These are phyloP conservation scores for Lissonota sp. DNA, from an alignment of 2,888 invertebrate genomes.

Conservation along the genomic window DNA sequence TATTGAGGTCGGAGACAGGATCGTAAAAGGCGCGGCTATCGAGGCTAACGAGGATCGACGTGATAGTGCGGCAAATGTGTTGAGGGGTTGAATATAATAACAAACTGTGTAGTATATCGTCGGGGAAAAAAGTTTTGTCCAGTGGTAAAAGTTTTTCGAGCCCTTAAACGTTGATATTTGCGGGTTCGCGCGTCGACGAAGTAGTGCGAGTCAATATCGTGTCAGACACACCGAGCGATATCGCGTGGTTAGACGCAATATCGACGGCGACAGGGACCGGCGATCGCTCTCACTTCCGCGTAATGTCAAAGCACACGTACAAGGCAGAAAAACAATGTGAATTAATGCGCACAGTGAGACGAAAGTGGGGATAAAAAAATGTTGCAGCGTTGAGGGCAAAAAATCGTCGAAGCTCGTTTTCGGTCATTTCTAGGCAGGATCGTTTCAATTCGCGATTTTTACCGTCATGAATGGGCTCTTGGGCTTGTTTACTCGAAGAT, in stretches of 20 bases:
- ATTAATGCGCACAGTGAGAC: conserved; percentile 2
- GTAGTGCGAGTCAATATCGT: neutral
- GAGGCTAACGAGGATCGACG: no score
- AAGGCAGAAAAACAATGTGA: neutral
- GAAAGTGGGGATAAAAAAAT: conserved; percentile 40
- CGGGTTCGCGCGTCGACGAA: conserved; percentile 8
- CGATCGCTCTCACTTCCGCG: conserved; percentile 2
- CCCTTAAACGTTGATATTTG: neutral
- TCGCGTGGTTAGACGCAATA: conserved; percentile 51
- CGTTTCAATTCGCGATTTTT: no score
- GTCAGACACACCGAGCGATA: neutral
- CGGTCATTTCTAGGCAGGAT: no score
- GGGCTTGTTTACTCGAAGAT: conserved; percentile 2
- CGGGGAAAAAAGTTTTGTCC: neutral
- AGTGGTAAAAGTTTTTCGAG: neutral
- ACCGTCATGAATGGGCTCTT: neutral
- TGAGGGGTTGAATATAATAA: neutral
- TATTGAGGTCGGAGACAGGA: neutral
- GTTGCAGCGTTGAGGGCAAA: neutral
- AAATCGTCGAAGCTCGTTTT: no score
- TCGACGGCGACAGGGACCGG: conserved; percentile 17
- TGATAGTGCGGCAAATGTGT: neutral
- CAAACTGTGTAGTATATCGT: neutral
- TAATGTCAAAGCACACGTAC: conserved; percentile 7
- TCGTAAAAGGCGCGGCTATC: neutral